Percentiles rank a stretch among this genome's conserved stretches.
Conservation (phyloP, 2,888 invertebrate genomes). For the Pollenia labialis region DNA sequence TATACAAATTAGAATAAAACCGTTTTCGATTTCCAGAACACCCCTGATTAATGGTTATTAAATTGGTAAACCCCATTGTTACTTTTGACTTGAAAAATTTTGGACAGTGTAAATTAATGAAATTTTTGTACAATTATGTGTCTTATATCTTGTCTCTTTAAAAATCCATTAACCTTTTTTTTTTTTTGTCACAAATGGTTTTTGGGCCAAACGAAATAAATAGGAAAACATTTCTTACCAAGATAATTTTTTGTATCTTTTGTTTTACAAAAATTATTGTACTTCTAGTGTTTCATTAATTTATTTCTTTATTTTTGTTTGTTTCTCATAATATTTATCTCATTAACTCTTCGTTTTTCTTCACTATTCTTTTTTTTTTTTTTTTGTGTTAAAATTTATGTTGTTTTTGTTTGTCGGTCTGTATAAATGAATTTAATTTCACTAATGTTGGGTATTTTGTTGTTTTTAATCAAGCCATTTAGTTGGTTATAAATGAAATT, state of each 20-base stretch:
- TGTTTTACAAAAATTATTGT: constrained; percentile 50
- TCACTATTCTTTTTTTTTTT: not conserved
- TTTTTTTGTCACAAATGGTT: constrained; percentile 27
- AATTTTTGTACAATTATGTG: constrained; percentile 7
- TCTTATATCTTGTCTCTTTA: constrained; percentile 42
- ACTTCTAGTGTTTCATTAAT: constrained; percentile 23
- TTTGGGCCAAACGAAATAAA: not conserved
- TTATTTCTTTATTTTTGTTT: constrained; percentile 16
- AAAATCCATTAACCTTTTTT: constrained; percentile 71
- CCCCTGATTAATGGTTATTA: no score
- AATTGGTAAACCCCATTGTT: no score
- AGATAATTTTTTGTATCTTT: constrained; percentile 6
- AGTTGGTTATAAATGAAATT: constrained; percentile 51
- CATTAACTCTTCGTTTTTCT: constrained; percentile 53
- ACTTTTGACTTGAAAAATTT: no score
- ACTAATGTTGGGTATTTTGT: constrained; percentile 19
- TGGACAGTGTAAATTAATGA: not conserved
- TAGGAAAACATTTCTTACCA: constrained; percentile 3
- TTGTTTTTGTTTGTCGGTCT: not conserved
- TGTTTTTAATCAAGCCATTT: constrained; percentile 45
- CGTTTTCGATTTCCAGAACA: no score
- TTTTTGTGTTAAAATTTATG: not conserved
- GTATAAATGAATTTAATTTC: not conserved
- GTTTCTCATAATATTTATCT: constrained; percentile 45
- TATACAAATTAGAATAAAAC: no score